These are phyloP conservation scores for Cydia fagiglandana DNA, from an alignment of 1,140 invertebrate species.

Conservation along the genomic window DNA sequence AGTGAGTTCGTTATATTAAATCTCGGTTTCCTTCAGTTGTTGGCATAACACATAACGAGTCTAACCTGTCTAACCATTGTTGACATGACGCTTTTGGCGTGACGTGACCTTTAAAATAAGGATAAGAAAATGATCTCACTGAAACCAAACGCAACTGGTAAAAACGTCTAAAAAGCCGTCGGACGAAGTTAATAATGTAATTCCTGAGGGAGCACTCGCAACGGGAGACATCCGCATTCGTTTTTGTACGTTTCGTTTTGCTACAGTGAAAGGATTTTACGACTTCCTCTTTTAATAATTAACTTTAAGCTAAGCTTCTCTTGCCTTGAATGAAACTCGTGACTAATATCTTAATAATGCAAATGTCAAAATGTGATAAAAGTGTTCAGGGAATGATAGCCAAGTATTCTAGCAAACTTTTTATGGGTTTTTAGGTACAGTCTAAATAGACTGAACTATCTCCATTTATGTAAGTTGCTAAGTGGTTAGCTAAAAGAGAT, in stretches of 20 bases:
- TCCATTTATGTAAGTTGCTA: too few species aligned
- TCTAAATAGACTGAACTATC: too few species aligned
- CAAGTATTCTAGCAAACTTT: not conserved
- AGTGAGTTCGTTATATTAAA: constrained; percentile 61
- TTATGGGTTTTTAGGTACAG: too few species aligned
- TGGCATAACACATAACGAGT: constrained; percentile 43
- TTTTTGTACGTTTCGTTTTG: constrained; percentile 61
- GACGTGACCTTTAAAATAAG: constrained; percentile 30
- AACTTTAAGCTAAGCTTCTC: constrained; percentile 41
- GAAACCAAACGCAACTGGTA: constrained; percentile 53
- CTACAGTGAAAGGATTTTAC: constrained; percentile 55
- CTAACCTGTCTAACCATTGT: constrained; percentile 41
- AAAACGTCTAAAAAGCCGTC: constrained; percentile 52
- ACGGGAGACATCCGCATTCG: constrained; percentile 53
- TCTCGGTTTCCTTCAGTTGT: constrained; percentile 40
- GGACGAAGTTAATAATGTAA: constrained; percentile 36
- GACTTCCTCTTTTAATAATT: constrained; percentile 63
- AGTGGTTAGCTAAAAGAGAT: too few species aligned
- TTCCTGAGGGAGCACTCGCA: constrained; percentile 41
- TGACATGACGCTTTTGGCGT: constrained; percentile 1
- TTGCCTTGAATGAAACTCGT: constrained; percentile 29
- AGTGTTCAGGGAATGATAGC: not conserved
- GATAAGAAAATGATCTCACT: constrained; percentile 49
- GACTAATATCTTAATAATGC: not conserved
- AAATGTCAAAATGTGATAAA: not conserved